Evolutionary conservation across 2,113 vertebrate species (phyloP).

Genomic region (Hystrix brachyura): DNA sequence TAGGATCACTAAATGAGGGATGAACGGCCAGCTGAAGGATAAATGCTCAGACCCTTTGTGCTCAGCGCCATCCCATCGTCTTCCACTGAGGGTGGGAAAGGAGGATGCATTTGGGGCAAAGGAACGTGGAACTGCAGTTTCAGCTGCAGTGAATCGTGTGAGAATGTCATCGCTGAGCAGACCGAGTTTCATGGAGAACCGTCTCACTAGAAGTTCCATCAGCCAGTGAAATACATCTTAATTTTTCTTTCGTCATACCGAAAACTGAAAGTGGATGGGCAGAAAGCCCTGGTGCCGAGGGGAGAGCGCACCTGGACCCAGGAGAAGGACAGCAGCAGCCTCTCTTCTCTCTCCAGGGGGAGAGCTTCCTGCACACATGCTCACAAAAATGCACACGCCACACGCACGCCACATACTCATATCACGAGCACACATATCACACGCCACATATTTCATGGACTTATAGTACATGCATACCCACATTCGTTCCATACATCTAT

Average conservation of each 20-base stretch:
- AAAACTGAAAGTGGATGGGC: neutral
- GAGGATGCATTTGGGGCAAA: neutral
- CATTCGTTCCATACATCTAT: slow-evolving; percentile 59
- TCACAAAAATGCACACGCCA: neutral
- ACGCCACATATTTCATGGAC: neutral
- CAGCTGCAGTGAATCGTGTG: neutral
- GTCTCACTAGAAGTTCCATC: slow-evolving; percentile 39
- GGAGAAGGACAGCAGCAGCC: slow-evolving; percentile 2
- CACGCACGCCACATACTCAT: neutral
- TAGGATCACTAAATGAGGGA: neutral
- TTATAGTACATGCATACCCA: neutral
- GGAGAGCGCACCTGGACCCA: neutral
- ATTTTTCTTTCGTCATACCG: slow-evolving; percentile 13
- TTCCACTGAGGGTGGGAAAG: too few relatives aligned
- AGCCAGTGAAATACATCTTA: slow-evolving; percentile 18
- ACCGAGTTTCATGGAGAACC: neutral
- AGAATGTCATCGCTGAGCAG: fast-evolving
- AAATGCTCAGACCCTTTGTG: neutral
- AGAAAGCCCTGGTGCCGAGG: neutral
- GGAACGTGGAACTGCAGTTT: neutral
- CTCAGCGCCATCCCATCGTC: fast-evolving
- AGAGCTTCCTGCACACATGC: slow-evolving; percentile 24
- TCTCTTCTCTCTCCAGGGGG: slow-evolving; percentile 68
- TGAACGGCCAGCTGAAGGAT: neutral
- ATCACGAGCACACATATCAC: neutral